These are phyloP conservation scores for Perca fluviatilis DNA, from an alignment of 2,113 vertebrate genomes.

Conservation along the genomic window DNA sequence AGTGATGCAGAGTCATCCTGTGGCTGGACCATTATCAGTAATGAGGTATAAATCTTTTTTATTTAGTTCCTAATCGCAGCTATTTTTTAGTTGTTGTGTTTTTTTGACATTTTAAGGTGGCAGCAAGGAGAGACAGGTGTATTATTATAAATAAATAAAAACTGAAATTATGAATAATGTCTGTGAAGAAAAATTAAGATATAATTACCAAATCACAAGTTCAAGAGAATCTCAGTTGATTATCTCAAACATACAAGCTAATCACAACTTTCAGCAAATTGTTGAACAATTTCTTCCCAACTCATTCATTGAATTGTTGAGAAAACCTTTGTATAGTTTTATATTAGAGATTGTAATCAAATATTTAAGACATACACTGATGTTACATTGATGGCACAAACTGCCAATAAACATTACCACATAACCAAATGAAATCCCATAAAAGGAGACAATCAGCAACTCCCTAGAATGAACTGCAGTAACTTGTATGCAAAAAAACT, in stretches of 20 bases:
- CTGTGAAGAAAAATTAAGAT: background rate
- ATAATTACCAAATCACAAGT: background rate
- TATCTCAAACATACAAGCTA: background rate
- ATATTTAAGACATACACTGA: background rate
- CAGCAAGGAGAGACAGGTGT: background rate
- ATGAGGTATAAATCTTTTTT: slow-evolving; percentile 87
- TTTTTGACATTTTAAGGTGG: background rate
- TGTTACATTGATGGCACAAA: background rate
- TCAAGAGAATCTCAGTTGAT: background rate
- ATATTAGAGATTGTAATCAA: background rate
- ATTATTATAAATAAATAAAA: background rate
- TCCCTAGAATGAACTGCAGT: background rate
- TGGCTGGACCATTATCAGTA: slow-evolving; percentile 96
- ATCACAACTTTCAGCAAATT: background rate
- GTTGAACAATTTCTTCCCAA: background rate
- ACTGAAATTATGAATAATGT: background rate
- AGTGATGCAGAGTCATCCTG: slow-evolving; percentile 97
- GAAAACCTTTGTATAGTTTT: background rate
- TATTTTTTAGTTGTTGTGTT: background rate
- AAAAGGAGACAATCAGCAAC: background rate
- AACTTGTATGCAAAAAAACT: background rate
- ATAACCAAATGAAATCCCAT: background rate
- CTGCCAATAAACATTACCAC: background rate
- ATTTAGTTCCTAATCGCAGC: background rate
- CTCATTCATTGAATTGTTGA: background rate